Evolutionary conservation across 1,140 invertebrate genomes (phyloP), one percentile per base, ranked within the genome.

Genomic region (Arctopsyche grandis): DNA sequence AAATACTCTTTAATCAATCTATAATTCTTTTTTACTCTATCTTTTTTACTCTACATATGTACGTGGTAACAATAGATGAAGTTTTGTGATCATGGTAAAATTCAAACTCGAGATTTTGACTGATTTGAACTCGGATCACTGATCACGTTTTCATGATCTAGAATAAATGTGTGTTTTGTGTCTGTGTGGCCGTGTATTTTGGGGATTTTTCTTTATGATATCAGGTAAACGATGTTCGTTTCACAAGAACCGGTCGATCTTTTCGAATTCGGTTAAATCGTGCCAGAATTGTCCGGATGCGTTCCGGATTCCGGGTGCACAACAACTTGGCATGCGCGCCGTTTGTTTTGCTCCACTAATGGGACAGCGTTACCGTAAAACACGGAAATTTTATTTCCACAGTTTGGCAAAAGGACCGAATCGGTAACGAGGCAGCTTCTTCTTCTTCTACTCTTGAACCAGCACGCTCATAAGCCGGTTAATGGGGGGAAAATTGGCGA

Each of bases 391-490:
- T 79, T 77, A 73, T 77, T 75, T 79, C 74, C 38, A 48, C 24
- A 58, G 69, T 74, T 81, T 81, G 80, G 80, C 80, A 81, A 69
- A 69, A 69, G 75, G 43, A 75, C 24, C 46, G 78, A 81, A 81
- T 81, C 76, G 69, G 58, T 79, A 81, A 81, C 75, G 80, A 81
- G 75, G 69, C n/a, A 69, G 69, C n/a, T 79, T 81, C 74, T 74
- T 73, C 73, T 77, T 52, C 77, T 74, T 73, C 73, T 77, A 29
- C 77, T 78, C 71, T 22, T 63, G 71, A 77, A 21, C 70, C 16
- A 26, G 43, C 48, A 56, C 56, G 80, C 71, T 81, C 75, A 75
- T 74, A 46, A 60, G 69, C 44, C 66, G 29, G 26, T 77, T 79
- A 79, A 79, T 81, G 78, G 70, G 46, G 29, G 71, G 70, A 81